Base-by-base conservation (phyloP, 2,888 invertebrate species). In the Pachymerium ferrugineum region DNA sequence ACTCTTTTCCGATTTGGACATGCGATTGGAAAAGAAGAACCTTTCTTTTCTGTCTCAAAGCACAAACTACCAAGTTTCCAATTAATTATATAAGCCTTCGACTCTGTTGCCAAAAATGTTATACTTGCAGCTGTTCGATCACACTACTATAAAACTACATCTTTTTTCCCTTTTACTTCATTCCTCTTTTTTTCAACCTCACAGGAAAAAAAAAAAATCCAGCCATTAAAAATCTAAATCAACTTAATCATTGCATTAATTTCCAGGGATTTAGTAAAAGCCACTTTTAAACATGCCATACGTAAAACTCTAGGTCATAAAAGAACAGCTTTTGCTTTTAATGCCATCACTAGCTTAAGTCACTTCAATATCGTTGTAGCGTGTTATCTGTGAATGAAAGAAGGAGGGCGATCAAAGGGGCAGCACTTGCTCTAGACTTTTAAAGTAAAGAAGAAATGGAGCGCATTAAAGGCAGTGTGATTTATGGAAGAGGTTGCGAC, bases 1-100 rank as follows among this genome's bases (percentile, higher is more conserved):
- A 62, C 62, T 28, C 62, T 62, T 62, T n/a, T 62, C 62, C 62
- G 62, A 62, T 62, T 62, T 62, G 62, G 28, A 62, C 62, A 62
- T 6, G 62, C 62, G 62, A 62, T 62, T 62, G 62, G 25, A 62
- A 62, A 62, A 62, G 28, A 62, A 62, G 28, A 62, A 12, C 6
- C 10, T 28, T 28, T 12, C 10, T 62, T 62, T 62, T 54, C 28
- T 62, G 22, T 47, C 62, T 22, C 62, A 28, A 25, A 62, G 62
- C 62, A 4, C 62, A 62, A 62, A 62, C 62, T 62, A 62, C 28
- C 28, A 62, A 62, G 62, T 62, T 47, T 62, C 62, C 62, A 62
- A 62, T 62, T 62, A 62, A 62, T 62, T 62, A 62, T n/a, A 28
- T 28, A 62, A 62, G 62, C 62, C 38, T 28, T 62, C 62, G 14